Conservation (phyloP, 1,140 invertebrate genomes). For the Frieseomelitta varia region DNA sequence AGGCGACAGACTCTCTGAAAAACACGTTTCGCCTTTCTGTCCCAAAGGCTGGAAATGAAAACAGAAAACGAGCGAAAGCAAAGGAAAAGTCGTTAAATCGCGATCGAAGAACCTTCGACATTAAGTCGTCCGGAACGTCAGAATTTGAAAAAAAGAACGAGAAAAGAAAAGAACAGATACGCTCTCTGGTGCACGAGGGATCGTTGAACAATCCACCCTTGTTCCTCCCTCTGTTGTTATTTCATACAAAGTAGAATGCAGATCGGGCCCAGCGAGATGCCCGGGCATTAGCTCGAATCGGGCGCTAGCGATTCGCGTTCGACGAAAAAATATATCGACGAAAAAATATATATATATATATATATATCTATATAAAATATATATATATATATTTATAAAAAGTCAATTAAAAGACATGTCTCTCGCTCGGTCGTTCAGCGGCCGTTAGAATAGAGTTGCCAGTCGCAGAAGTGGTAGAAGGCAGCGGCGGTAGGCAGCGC, state of each 20-base stretch:
- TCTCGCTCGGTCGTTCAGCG: conserved; percentile 50
- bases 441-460: conserved; percentile 65
- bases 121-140: too few species aligned
- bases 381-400: not conserved
- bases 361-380: too few species aligned
- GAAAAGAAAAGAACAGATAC: not conserved
- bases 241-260: conserved; percentile 6
- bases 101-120: too few species aligned
- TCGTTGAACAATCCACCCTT: not conserved
- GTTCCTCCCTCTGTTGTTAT: conserved; percentile 18
- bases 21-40: too few species aligned
- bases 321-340: too few species aligned
- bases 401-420: not conserved
- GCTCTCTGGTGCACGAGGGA: conserved; percentile 4
- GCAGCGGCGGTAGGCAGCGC: conserved; percentile 77
- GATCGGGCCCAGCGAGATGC: not conserved
- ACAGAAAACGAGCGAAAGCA: too few species aligned
- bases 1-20: not conserved
- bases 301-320: not conserved
- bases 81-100: not conserved
- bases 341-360: too few species aligned
- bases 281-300: conserved; percentile 17
- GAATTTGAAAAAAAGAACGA: not conserved
- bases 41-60: too few species aligned
- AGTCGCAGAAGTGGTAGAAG: conserved; percentile 77